Evolutionary conservation across 2,888 invertebrate species (phyloP), one percentile per base, ranked within the genome.

Genomic region (Cenopis cana): DNA sequence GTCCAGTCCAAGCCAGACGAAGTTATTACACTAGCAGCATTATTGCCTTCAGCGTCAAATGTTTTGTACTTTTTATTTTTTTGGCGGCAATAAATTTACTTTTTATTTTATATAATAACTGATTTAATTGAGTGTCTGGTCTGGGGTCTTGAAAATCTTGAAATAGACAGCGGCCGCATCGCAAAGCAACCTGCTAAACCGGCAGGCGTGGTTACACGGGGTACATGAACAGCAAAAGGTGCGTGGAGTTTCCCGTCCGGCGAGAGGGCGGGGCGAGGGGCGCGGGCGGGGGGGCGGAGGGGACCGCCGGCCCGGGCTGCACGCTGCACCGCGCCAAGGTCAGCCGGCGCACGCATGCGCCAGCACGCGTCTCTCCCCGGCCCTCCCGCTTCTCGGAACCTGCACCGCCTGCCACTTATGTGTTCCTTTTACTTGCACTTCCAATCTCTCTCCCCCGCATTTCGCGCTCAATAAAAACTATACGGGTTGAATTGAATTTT

Each of bases 311-410:
- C 77, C 79, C 85, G 85, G 86, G 85, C 85, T 89, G 90, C 92
- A 91, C 89, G 91, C 87, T 92, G 93, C 92, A 92, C 88, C 90
- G 89, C 88, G 83, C 88, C 92, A 93, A 93, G 91, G 91, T 91
- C 91, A 91, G 85, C 85, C 88, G 86, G 79, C 85, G 89, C 90
- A 88, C 92, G 91, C 92, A 91, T 92, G 93, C 93, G 91, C 84
- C 82, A 79, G 80, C 77, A 79, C 75, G 78, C 76, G 74, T 72
- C 77, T 77, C 68, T 73, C 76, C 41, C 75, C 69, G 62, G 46
- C 64, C 64, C 62, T 56, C 55, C 74, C 70, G 20, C 76, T 55
- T 55, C 73, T 81, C 83, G 81, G 83, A 83, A 85, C 85, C 82
- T 84, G 84, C 85, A 86, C 83, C 83, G 83, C 81, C 78, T 74